Percentiles rank a stretch among this genome's conserved stretches.
These are phyloP conservation scores for Caenorhabditis doughertyi DNA, from an alignment of 2,888 invertebrate species.

Conservation along the genomic window DNA sequence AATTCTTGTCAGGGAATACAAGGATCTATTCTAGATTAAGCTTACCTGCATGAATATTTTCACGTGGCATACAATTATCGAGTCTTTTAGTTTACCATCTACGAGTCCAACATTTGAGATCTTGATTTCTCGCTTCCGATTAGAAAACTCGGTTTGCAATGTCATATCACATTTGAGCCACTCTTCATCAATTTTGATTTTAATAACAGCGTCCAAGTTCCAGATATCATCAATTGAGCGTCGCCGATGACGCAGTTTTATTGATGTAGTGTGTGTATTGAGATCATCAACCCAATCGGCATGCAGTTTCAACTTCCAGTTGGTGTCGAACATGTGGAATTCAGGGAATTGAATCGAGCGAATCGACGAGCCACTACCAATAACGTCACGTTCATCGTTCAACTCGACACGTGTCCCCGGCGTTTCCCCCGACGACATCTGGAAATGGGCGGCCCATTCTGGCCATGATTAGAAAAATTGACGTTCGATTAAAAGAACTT, in stretches of 20 bases:
- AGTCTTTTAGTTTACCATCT: neutral
- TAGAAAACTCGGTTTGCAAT: slow-evolving; percentile 5
- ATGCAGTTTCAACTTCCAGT: slow-evolving; percentile 31
- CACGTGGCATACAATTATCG: neutral
- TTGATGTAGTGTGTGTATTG: neutral
- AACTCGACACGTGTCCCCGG: slow-evolving; percentile 27
- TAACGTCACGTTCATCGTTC: slow-evolving; percentile 16
- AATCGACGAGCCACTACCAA: slow-evolving; percentile 15
- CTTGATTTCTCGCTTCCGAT: slow-evolving; percentile 2
- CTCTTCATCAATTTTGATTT: slow-evolving; percentile 2
- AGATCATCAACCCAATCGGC: neutral
- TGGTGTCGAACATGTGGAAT: slow-evolving; percentile 49
- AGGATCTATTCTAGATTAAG: neutral
- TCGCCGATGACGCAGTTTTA: slow-evolving; percentile 1
- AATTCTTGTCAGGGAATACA: slow-evolving; percentile 11
- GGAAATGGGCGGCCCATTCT: slow-evolving; percentile 12
- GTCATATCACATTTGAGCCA: neutral
- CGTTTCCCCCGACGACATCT: slow-evolving; percentile 9
- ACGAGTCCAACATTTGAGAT: neutral
- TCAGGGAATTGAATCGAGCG: slow-evolving; percentile 8
- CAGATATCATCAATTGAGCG: slow-evolving; percentile 15
- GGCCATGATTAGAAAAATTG: slow-evolving; percentile 11
- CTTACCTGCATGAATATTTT: slow-evolving; percentile 38
- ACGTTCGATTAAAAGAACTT: neutral
- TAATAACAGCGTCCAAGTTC: slow-evolving; percentile 6